These are phyloP conservation scores for Hydrolagus colliei DNA, from an alignment of 2,797 vertebrate genomes.

Conservation along the genomic window DNA sequence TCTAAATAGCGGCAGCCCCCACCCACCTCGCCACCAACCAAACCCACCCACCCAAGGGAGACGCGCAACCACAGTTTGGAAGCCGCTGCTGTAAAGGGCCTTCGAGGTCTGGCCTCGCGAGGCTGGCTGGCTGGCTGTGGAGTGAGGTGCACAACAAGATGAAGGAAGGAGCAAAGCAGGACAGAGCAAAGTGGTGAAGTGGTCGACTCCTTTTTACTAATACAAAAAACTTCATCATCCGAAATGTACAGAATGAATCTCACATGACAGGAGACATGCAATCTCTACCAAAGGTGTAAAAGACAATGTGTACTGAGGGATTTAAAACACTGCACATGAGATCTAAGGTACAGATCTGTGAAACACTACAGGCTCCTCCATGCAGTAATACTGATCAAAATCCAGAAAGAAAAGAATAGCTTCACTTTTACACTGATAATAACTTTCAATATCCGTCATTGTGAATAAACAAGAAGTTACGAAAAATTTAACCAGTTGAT, in stretches of 20 bases:
- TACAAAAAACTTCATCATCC: constrained; percentile 28
- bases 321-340: constrained; percentile 21
- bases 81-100: too few species aligned
- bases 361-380: background rate
- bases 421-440: too few species aligned
- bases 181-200: background rate
- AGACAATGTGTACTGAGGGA: constrained; percentile 15
- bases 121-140: too few species aligned
- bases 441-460: background rate
- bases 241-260: constrained; percentile 11
- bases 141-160: too few species aligned
- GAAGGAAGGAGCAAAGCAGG: too few species aligned
- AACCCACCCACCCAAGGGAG: too few species aligned
- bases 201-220: background rate
- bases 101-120: too few species aligned
- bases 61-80: too few species aligned
- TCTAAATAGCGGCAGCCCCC: too few species aligned
- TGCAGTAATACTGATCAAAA: background rate
- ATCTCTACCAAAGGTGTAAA: constrained; percentile 15
- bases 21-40: too few species aligned
- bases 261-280: constrained; percentile 26
- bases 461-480: background rate
- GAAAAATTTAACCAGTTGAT: background rate
- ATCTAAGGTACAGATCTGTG: background rate
- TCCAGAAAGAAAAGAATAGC: background rate